Evolutionary conservation across 2,888 invertebrate genomes (phyloP).

Genomic region (Spilarctia lutea): DNA sequence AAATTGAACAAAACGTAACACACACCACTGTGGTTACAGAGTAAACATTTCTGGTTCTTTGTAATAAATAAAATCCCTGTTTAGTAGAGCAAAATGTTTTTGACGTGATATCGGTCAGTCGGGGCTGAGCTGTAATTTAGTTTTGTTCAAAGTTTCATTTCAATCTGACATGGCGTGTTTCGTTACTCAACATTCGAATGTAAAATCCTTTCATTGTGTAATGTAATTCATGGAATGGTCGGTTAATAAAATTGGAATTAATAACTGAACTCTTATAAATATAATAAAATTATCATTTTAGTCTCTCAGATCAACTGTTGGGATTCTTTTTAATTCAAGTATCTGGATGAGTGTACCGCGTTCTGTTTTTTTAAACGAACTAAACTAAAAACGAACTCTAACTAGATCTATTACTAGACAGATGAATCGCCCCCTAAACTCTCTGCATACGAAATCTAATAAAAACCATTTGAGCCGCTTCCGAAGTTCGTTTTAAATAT

Average conservation of each 20-base stretch:
- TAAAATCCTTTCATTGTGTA: background rate
- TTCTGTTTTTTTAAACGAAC: no score
- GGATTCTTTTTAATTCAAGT: background rate
- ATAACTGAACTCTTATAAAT: no score
- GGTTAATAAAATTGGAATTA: background rate
- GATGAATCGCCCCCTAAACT: no score
- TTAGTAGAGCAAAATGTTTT: constrained; percentile 25
- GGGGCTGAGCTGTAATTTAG: constrained; percentile 17
- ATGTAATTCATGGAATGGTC: background rate
- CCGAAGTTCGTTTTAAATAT: no score
- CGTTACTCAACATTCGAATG: constrained; percentile 10
- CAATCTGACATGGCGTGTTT: constrained; percentile 18
- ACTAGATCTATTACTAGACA: no score
- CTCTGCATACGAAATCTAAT: no score
- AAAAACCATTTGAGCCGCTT: no score
- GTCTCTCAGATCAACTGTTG: background rate
- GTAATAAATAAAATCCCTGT: constrained; percentile 30
- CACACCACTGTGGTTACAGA: constrained; percentile 9
- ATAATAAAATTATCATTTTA: no score
- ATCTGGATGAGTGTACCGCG: no score
- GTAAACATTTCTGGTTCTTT: constrained; percentile 15
- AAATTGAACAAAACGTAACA: constrained; percentile 14
- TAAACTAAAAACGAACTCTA: no score
- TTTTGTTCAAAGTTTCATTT: constrained; percentile 18
- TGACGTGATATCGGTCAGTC: constrained; percentile 20